phyloP scores from a whole-genome alignment of 2,113 vertebrate species.

The Oryzias javanicus region DNA sequence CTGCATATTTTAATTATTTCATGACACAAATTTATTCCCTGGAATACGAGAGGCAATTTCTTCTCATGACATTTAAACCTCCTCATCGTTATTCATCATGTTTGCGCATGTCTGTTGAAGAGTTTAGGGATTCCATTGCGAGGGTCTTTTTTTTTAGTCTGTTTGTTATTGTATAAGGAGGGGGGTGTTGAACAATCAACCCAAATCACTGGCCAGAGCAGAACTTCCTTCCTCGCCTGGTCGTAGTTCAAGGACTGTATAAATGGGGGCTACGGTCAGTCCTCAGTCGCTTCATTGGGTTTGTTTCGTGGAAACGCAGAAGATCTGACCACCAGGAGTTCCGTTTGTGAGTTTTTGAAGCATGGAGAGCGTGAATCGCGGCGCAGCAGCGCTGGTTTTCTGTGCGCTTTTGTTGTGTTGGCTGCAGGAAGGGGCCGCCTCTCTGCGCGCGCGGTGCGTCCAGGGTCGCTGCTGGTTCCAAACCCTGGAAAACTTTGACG shows the following conservation, averaged over 20 bases:
- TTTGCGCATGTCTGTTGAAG: neutral
- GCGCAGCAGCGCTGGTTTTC: neutral
- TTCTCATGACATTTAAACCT: no score
- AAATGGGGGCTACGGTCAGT: conserved; percentile 31
- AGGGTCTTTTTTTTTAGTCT: conserved; percentile 1
- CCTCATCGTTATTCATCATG: no score
- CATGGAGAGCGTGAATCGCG: conserved; percentile 16
- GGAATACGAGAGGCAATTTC: no score
- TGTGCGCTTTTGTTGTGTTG: conserved; percentile 19
- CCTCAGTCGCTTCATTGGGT: neutral
- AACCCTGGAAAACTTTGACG: neutral
- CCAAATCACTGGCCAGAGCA: conserved; percentile 3
- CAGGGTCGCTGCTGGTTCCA: neutral
- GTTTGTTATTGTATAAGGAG: conserved; percentile 27
- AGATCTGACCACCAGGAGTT: neutral
- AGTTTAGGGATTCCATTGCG: neutral
- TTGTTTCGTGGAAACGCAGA: no score
- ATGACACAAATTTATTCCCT: no score
- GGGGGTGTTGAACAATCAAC: conserved; percentile 49
- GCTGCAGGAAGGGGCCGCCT: conserved; percentile 8
- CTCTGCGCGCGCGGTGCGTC: conserved; percentile 18
- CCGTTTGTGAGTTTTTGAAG: neutral
- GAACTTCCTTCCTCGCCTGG: conserved; percentile 61
- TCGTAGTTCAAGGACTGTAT: conserved; percentile 29
- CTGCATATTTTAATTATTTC: no score